phyloP scores from a whole-genome alignment of 2,888 invertebrate species.

The Nephrotoma appendiculata region DNA sequence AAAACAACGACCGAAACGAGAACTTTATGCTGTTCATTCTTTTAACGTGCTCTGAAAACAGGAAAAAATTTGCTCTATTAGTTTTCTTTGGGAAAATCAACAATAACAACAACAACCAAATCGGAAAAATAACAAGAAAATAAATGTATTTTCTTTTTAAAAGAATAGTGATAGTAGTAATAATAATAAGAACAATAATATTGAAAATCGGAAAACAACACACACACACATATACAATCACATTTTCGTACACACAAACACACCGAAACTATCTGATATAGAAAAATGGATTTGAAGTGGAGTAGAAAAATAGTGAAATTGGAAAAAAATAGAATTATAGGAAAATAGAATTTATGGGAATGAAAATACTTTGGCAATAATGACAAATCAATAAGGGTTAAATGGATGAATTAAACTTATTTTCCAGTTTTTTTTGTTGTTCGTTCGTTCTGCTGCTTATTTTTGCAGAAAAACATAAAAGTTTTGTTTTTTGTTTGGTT shows the following conservation, averaged over 20 bases:
- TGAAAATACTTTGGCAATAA: background rate
- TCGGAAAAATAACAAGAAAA: background rate
- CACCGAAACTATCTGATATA: background rate
- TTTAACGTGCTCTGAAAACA: background rate
- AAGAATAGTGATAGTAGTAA: background rate
- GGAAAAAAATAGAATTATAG: background rate
- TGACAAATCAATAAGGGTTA: conserved; percentile 2
- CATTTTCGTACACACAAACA: too few species aligned
- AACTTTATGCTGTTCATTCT: background rate
- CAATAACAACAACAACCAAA: background rate
- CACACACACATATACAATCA: background rate
- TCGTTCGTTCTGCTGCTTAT: background rate
- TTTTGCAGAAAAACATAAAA: background rate
- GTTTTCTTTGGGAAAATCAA: background rate
- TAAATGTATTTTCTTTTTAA: background rate
- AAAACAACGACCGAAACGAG: background rate
- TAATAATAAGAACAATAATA: background rate
- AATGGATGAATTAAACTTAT: background rate
- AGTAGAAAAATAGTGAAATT: background rate
- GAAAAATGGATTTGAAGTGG: background rate
- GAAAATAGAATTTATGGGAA: background rate
- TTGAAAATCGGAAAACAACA: background rate
- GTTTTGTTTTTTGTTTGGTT: background rate
- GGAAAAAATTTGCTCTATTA: background rate
- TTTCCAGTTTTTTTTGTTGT: background rate